A percentile compares a stretch with the other conserved stretches of the same genome.
These are phyloP conservation scores for Dorcus parallelipipedus DNA, from an alignment of 2,888 invertebrate species.

Conservation along the genomic window DNA sequence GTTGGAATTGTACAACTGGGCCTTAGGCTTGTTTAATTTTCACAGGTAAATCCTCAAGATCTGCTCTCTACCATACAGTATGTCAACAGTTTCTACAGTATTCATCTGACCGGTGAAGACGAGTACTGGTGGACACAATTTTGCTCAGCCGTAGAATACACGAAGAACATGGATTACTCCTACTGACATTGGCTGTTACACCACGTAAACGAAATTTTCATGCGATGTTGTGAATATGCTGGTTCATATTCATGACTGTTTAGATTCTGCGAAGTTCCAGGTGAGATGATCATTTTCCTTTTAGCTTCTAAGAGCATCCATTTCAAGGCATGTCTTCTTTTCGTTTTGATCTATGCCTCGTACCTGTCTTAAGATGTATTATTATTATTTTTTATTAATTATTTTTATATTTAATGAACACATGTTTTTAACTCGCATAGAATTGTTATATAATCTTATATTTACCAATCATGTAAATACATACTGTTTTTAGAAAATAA, in stretches of 20 bases:
- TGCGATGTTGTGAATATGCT: conserved; percentile 16
- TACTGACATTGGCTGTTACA: conserved; percentile 34
- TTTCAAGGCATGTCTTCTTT: not conserved
- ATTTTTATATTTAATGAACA: conserved; percentile 15
- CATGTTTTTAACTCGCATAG: conserved; percentile 13
- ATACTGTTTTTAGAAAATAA: conserved; percentile 13
- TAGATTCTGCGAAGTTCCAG: not conserved
- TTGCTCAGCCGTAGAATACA: conserved; percentile 93
- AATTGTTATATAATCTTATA: conserved; percentile 7
- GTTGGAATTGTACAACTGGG: no score
- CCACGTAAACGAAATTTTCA: conserved; percentile 5
- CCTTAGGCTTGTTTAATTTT: conserved; percentile 13
- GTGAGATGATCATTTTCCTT: not conserved
- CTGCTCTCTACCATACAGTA: conserved; percentile 94
- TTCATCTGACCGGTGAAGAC: conserved; percentile 81
- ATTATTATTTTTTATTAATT: conserved; percentile 5
- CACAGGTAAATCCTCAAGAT: conserved; percentile 88
- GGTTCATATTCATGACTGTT: conserved; percentile 16
- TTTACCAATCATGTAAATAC: conserved; percentile 11
- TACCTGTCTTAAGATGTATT: conserved; percentile 14
- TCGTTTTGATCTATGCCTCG: conserved; percentile 11
- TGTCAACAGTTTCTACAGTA: conserved; percentile 87
- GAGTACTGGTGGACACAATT: conserved; percentile 99
- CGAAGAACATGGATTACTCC: conserved; percentile 92
- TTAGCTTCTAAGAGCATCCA: not conserved